Evolutionary conservation across 2,797 vertebrate genomes (phyloP).

Genomic region (Schizopygopsis malacanthus): DNA sequence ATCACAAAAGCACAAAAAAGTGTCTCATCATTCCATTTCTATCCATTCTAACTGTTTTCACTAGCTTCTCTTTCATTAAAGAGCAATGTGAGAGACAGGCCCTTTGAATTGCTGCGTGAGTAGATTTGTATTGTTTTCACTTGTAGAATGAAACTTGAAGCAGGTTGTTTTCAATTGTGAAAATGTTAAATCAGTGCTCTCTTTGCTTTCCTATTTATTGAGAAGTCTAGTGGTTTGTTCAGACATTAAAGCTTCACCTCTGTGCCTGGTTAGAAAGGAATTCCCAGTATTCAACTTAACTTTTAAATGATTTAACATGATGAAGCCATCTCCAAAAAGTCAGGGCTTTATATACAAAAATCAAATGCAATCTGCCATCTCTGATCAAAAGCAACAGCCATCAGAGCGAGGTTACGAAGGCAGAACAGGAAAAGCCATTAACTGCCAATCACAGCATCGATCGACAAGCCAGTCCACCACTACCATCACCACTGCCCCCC

Average conservation of each 20-base stretch:
- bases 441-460: conserved; percentile 88
- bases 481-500: conserved; percentile 63
- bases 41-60: conserved; percentile 56
- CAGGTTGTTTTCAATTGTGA: background rate
- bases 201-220: conserved; percentile 59
- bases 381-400: conserved; percentile 84
- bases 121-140: conserved; percentile 42
- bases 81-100: conserved; percentile 1
- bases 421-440: conserved; percentile 88
- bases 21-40: conserved; percentile 66
- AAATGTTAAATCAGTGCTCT: conserved; percentile 32
- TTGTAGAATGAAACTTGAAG: background rate
- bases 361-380: conserved; percentile 84
- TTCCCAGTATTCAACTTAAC: conserved; percentile 77
- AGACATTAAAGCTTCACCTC: conserved; percentile 54
- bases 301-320: conserved; percentile 83
- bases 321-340: conserved; percentile 82
- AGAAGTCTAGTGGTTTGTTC: conserved; percentile 62
- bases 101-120: conserved; percentile 48
- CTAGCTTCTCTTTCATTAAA: background rate
- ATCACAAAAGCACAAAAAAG: conserved; percentile 36
- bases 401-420: conserved; percentile 84
- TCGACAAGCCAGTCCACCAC: conserved; percentile 79
- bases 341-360: conserved; percentile 78
- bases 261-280: conserved; percentile 65